phyloP scores from a whole-genome alignment of 2,797 vertebrate genomes.

The Cuniculus paca region DNA sequence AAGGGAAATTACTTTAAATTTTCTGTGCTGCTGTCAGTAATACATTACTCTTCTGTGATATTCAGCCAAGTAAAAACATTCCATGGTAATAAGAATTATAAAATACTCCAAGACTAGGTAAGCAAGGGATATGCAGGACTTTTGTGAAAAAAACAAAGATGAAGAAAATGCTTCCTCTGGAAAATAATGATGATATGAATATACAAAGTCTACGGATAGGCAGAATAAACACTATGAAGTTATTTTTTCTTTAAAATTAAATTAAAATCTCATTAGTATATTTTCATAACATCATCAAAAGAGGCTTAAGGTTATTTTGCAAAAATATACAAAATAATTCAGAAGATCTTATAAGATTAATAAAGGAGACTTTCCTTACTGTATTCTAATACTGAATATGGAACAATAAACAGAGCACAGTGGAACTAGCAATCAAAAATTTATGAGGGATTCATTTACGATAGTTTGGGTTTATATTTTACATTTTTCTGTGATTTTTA shows the following conservation, averaged over 20 bases:
- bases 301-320: neutral
- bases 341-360: neutral
- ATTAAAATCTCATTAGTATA: neutral
- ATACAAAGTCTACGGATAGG: neutral
- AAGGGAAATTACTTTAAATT: neutral
- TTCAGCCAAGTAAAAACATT: neutral
- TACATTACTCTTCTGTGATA: neutral
- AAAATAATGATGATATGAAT: neutral
- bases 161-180: neutral
- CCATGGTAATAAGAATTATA: neutral
- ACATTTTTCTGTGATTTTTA: neutral
- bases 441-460: neutral
- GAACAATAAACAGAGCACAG: neutral
- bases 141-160: neutral
- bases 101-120: neutral
- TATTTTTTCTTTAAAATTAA: neutral
- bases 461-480: neutral
- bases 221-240: neutral
- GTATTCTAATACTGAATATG: neutral
- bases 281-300: neutral
- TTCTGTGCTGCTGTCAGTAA: neutral
- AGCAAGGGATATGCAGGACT: neutral
- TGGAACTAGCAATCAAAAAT: neutral
- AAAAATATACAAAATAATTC: constrained; percentile 47
- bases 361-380: neutral